phyloP scores from a whole-genome alignment of 2,888 invertebrate species.

The Lomographa bimaculata region DNA sequence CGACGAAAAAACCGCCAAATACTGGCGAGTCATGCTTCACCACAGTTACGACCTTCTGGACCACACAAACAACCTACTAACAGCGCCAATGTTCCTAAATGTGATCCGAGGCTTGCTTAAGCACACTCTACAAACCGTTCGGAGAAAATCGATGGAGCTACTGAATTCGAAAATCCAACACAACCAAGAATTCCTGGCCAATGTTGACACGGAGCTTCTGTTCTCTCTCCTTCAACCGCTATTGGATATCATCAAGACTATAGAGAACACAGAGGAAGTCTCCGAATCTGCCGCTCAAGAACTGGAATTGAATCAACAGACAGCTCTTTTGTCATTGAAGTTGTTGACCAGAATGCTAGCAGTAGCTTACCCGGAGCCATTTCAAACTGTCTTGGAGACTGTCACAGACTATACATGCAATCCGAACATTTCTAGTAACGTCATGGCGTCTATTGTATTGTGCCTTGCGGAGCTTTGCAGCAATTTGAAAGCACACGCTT shows the following conservation, averaged over 20 bases:
- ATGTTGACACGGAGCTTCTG: constrained; percentile 77
- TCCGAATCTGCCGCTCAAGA: constrained; percentile 78
- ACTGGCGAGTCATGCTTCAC: constrained; percentile 92
- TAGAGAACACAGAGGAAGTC: constrained; percentile 64
- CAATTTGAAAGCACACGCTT: constrained; percentile 89
- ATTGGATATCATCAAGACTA: constrained; percentile 82
- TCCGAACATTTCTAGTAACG: constrained; percentile 79
- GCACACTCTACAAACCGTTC: constrained; percentile 88
- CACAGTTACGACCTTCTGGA: constrained; percentile 91
- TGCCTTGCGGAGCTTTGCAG: constrained; percentile 91
- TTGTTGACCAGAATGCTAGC: constrained; percentile 90
- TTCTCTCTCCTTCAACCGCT: constrained; percentile 85
- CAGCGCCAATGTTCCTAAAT: constrained; percentile 90
- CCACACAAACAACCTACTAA: constrained; percentile 90
- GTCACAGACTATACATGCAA: constrained; percentile 85
- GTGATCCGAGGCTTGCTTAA: constrained; percentile 89
- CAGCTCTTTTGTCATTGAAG: constrained; percentile 92
- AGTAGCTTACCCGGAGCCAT: constrained; percentile 85
- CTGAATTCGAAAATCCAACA: constrained; percentile 91
- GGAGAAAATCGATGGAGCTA: constrained; percentile 92
- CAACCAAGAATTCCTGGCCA: constrained; percentile 84
- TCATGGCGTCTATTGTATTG: constrained; percentile 89
- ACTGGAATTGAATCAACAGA: constrained; percentile 89
- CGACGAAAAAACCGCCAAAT: constrained; percentile 87
- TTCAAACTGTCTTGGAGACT: constrained; percentile 87